These are phyloP conservation scores for Neogale vison DNA, from an alignment of 2,113 vertebrate genomes.

Conservation along the genomic window DNA sequence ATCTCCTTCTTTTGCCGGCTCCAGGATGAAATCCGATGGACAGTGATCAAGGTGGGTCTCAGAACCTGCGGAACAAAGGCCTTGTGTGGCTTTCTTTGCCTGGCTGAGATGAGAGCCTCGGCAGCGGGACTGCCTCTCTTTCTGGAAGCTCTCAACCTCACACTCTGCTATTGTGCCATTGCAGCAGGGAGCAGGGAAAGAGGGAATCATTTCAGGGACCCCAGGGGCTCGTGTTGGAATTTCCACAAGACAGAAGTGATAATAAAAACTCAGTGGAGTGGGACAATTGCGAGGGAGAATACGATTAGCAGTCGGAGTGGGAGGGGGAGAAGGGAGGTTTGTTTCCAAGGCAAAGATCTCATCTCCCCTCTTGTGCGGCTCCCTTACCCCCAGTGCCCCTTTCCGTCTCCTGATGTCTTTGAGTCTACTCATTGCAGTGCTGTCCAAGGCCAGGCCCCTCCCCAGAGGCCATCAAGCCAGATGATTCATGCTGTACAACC, in stretches of 20 bases:
- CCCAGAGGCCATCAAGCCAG: background rate
- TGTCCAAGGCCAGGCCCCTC: background rate
- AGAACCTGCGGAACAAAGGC: background rate
- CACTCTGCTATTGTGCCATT: background rate
- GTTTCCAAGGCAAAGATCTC: constrained; percentile 11
- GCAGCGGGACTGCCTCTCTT: background rate
- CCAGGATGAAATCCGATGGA: background rate
- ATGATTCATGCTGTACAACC: background rate
- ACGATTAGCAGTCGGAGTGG: background rate
- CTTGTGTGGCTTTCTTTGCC: background rate
- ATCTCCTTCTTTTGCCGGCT: background rate
- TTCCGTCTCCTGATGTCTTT: background rate
- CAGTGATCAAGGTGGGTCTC: background rate
- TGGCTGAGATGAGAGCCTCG: background rate
- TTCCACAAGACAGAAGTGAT: background rate
- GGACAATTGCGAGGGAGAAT: background rate
- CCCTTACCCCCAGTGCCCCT: background rate
- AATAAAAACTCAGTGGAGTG: constrained; percentile 14
- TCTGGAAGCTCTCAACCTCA: background rate
- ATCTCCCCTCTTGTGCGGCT: background rate
- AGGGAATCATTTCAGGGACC: background rate
- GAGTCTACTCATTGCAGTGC: background rate
- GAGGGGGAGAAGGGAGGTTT: background rate
- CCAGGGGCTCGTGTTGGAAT: background rate
- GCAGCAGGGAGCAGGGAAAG: background rate